Evolutionary conservation across 2,797 vertebrate genomes (phyloP).

Genomic region (Thamnophis elegans): DNA sequence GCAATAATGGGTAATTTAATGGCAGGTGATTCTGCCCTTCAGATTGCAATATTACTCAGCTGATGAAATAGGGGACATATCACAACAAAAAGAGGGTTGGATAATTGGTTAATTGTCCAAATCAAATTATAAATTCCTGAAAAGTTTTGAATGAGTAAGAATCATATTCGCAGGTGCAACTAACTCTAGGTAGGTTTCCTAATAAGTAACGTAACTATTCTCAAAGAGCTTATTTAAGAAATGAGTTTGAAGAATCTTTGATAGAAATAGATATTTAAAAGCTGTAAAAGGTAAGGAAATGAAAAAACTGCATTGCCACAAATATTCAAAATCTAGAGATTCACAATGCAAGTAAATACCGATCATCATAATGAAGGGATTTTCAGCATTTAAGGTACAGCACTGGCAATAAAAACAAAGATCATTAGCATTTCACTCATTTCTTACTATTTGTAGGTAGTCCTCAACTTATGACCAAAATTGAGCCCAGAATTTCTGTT

Average conservation of each 20-base stretch:
- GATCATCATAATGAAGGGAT: too few relatives aligned
- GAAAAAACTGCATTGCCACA: neutral
- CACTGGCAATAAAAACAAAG: neutral
- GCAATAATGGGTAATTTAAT: neutral
- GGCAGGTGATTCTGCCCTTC: neutral
- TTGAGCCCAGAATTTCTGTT: too few relatives aligned
- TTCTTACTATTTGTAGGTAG: neutral
- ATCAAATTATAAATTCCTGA: neutral
- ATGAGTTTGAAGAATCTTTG: rapidly evolving
- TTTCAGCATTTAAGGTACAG: neutral
- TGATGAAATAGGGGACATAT: neutral
- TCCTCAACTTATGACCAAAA: too few relatives aligned
- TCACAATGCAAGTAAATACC: neutral
- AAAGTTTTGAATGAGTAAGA: neutral
- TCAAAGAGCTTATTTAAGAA: rapidly evolving
- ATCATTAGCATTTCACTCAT: neutral
- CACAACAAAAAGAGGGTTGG: neutral
- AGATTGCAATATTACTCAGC: neutral
- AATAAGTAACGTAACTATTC: neutral
- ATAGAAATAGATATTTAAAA: neutral
- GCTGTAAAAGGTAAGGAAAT: too few relatives aligned
- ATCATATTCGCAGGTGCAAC: neutral
- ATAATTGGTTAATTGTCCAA: constrained; percentile 19
- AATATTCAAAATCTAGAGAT: neutral
- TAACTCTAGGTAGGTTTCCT: neutral